Evolutionary conservation across 2,113 vertebrate species (phyloP), one percentile per base, ranked within the genome.

Genomic region (Manacus vitellinus): DNA sequence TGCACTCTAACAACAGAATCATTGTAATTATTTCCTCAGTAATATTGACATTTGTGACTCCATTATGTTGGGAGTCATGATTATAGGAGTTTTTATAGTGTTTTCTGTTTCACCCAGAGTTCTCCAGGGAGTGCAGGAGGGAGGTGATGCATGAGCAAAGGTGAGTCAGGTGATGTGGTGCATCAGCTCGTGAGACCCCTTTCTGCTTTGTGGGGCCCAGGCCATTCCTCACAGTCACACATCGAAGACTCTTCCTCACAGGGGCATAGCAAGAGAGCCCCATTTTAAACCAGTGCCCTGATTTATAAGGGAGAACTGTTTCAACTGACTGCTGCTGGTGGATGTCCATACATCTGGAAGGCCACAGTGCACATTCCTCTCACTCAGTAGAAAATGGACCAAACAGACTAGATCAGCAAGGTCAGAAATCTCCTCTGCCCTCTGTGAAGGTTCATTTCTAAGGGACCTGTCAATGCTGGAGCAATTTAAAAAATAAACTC

Each of bases 21-120:
- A 72, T 27, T 94, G 20, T 84, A 96, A 95, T 95, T 93, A 97
- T 86, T 94, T 61, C 85, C 70, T 96, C 80, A 47, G 7, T 52
- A 83, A 88, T 14, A 78, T 7, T 96, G 90, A 93, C 79, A 80
- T 73, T 88, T 92, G 58, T 85, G 84, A 96, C 76, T 93, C 81
- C 25, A 52, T 91, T 93, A 89, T 52, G 55, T 80, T 93, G 63
- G 12, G 12, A 92, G 67, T 68, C 80, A 88, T 12, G 61, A 87
- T 66, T 66, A 13, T 30, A 81, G 47, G 59, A 62, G n/a, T 52
- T 93, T 76, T 72, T 77, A 52, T 12, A 18, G 9, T 41, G 44
- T 65, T 77, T 71, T 51, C 44, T 4, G 0, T 65, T 78, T 81
- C 44, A 56, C 14, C 22, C 31, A 24, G 55, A 59, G n/a, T 9